Percentiles rank a stretch among this genome's conserved stretches.
These are phyloP conservation scores for Apocrypta bakeri DNA, from an alignment of 1,140 invertebrate genomes.

Conservation along the genomic window DNA sequence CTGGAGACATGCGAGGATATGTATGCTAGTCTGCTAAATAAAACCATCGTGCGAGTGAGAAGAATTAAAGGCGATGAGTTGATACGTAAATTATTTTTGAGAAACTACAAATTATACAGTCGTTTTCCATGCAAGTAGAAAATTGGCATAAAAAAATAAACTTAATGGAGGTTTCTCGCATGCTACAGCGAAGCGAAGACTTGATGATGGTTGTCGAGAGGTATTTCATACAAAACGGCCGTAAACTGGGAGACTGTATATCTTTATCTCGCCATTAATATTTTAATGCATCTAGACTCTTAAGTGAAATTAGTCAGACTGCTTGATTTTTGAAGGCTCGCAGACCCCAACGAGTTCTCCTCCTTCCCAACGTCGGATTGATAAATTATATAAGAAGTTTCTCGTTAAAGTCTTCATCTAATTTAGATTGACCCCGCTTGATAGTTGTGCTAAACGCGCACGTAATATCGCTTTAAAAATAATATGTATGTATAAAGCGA, in stretches of 20 bases:
- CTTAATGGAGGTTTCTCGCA: background rate
- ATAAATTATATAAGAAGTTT: slow-evolving; percentile 15
- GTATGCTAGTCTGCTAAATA: too few species aligned
- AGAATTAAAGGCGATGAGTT: too few species aligned
- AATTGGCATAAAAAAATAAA: background rate
- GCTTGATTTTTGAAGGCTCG: background rate
- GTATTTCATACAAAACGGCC: slow-evolving; percentile 25
- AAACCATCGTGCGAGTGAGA: too few species aligned
- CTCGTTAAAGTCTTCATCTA: background rate
- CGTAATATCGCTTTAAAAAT: background rate
- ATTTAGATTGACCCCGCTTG: slow-evolving; percentile 6
- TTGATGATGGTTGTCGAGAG: too few species aligned
- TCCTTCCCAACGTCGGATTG: background rate
- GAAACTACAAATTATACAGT: background rate
- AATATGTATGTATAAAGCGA: background rate
- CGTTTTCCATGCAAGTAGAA: background rate
- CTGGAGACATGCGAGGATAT: too few species aligned
- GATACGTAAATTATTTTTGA: too few species aligned
- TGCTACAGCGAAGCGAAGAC: too few species aligned
- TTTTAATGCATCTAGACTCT: slow-evolving; percentile 34
- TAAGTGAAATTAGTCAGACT: slow-evolving; percentile 33
- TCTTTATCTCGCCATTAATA: slow-evolving; percentile 45
- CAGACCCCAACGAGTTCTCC: background rate
- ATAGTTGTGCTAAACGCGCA: background rate
- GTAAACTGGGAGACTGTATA: slow-evolving; percentile 26